A percentile compares a stretch with the other conserved stretches of the same genome.
phyloP scores from a whole-genome alignment of 2,888 invertebrate genomes.

The Conus canariensis region DNA sequence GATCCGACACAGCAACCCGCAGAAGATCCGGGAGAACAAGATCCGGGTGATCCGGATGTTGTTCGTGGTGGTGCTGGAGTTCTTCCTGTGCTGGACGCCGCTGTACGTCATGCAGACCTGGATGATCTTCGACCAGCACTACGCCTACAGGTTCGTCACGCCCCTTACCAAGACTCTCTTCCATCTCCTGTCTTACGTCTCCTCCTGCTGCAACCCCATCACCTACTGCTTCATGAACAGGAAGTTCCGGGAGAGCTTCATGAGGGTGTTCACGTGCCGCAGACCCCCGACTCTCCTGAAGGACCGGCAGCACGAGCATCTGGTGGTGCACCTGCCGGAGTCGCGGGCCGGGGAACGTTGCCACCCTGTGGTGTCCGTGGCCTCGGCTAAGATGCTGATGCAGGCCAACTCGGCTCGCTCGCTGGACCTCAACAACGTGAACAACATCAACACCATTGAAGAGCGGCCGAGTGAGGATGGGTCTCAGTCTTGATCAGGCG shows the following conservation, averaged over 20 bases:
- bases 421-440: slow-evolving; percentile 34
- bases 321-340: slow-evolving; percentile 35
- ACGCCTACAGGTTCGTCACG: slow-evolving; percentile 78
- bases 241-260: slow-evolving; percentile 90
- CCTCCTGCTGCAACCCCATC: slow-evolving; percentile 92
- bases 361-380: slow-evolving; percentile 36
- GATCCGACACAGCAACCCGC: slow-evolving; percentile 84
- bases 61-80: slow-evolving; percentile 91
- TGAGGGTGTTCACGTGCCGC: slow-evolving; percentile 86
- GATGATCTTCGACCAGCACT: slow-evolving; percentile 86
- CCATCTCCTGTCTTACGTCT: slow-evolving; percentile 88
- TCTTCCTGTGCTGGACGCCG: slow-evolving; percentile 95
- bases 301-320: slow-evolving; percentile 40
- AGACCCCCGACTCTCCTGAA: slow-evolving; percentile 41
- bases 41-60: slow-evolving; percentile 84
- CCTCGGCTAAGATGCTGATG: background rate
- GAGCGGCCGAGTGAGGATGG: slow-evolving; percentile 29
- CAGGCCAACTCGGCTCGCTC: background rate
- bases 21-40: slow-evolving; percentile 86
- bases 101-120: slow-evolving; percentile 89
- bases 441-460: slow-evolving; percentile 37
- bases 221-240: slow-evolving; percentile 95
- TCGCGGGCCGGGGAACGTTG: slow-evolving; percentile 41
- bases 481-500: background rate
- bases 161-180: slow-evolving; percentile 83